Evolutionary conservation across 2,888 invertebrate species (phyloP), one percentile per base, ranked within the genome.

Genomic region (Pelosia muscerda): DNA sequence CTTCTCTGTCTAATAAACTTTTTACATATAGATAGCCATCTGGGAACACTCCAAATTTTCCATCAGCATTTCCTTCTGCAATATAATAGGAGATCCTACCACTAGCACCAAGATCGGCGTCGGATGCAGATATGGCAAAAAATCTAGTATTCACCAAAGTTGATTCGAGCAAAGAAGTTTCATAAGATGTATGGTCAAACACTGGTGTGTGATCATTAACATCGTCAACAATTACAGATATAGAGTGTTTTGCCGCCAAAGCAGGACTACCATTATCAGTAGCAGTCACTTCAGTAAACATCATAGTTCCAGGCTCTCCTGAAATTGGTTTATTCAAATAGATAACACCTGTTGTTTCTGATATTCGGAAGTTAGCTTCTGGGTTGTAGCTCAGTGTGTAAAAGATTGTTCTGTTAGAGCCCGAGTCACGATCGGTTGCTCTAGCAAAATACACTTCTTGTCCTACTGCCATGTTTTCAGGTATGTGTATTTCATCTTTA

Each of bases 201-300:
- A 98, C 97, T 13, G 99, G 99, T 0, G 98, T 98, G 86, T 99
- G 98, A 91, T 99, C 98, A 90, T 99, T 99, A 2, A 99, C 98
- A 88, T 99, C 99, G 81, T 97, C 96, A 71, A 98, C 96, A 26
- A 96, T 96, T 56, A 97, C 96, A 34, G 96, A 95, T 58, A 98
- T 96, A 10, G 96, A 95, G 81, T 98, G 97, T 81, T 97, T 97
- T 0, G 98, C 97, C 23, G 97, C 96, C 62, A 98, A 93, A 11
- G 97, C 93, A 11, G 97, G 97, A 70, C 95, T 95, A 8, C 98
- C 98, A 65, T 97, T 97, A 91, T 98, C 98, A n/a, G 97, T 96
- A 23, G 98, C 98, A 61, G 96, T 97, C 26, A 98, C 97, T 91
- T 98, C 98, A 19, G 98, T 92, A 74, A 96, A 96, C 68, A 98